phyloP scores from a whole-genome alignment of 2,888 invertebrate genomes.

The Capitulum mitella region DNA sequence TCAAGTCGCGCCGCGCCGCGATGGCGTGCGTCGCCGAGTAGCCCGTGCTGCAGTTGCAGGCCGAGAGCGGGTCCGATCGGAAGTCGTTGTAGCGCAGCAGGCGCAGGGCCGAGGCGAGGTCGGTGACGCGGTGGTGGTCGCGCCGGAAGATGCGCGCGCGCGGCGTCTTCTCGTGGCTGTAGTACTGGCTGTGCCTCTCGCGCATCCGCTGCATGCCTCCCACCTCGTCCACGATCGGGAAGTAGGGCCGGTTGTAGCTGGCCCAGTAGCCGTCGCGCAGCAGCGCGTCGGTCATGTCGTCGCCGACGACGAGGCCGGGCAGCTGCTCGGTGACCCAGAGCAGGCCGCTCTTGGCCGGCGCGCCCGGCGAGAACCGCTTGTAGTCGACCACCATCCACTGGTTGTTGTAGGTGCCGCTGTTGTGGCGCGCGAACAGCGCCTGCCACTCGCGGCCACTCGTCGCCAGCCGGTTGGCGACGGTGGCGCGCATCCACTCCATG shows the following conservation, averaged over 20 bases:
- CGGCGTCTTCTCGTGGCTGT: conserved; percentile 57
- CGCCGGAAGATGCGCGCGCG: conserved; percentile 56
- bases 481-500: conserved; percentile 65
- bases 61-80: conserved; percentile 57
- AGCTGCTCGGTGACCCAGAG: conserved; percentile 73
- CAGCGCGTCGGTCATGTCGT: conserved; percentile 61
- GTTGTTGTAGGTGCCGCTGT: conserved; percentile 75
- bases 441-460: conserved; percentile 66
- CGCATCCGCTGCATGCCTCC: no score
- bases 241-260: conserved; percentile 62
- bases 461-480: conserved; percentile 75
- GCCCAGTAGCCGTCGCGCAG: conserved; percentile 61
- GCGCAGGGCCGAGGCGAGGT: conserved; percentile 54
- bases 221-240: conserved; percentile 51
- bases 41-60: conserved; percentile 60
- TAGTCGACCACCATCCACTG: conserved; percentile 80
- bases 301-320: conserved; percentile 55
- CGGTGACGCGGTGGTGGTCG: conserved; percentile 51
- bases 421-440: conserved; percentile 56
- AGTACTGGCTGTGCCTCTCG: no score
- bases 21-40: conserved; percentile 65
- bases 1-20: conserved; percentile 62
- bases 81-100: conserved; percentile 63
- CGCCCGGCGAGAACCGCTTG: conserved; percentile 52
- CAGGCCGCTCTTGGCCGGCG: conserved; percentile 45